Percentiles rank a stretch among this genome's conserved stretches.
phyloP scores from a whole-genome alignment of 2,797 vertebrate genomes.

The Sarcophilus harrisii region DNA sequence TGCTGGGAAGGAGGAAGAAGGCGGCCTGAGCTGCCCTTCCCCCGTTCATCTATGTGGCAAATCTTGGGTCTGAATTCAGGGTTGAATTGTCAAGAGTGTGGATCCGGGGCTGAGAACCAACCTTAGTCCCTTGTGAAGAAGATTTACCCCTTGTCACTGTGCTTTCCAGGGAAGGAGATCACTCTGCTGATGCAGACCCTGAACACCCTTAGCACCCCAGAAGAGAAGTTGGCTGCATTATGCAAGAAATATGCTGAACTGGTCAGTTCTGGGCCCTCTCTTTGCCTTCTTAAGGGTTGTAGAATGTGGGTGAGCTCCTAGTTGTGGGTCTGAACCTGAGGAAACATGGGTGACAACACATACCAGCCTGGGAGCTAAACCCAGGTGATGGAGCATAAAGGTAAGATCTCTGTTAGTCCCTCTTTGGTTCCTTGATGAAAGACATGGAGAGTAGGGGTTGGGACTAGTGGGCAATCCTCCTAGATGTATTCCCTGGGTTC shows the following conservation, averaged over 20 bases:
- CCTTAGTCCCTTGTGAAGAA: not conserved
- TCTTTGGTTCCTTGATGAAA: not conserved
- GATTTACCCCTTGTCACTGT: not conserved
- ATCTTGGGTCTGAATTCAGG: not conserved
- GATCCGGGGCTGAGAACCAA: not conserved
- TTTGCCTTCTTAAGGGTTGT: not conserved
- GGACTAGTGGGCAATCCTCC: not conserved
- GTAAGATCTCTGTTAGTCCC: not conserved
- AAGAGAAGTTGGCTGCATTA: constrained; percentile 95
- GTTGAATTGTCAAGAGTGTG: not conserved
- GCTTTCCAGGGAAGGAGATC: constrained; percentile 93
- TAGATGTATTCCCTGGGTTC: not conserved
- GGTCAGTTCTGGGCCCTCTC: constrained; percentile 85
- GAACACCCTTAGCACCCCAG: constrained; percentile 97
- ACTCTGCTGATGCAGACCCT: constrained; percentile 98
- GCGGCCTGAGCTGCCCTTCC: not conserved
- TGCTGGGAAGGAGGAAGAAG: not conserved
- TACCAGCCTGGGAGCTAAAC: not conserved
- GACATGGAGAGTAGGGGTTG: not conserved
- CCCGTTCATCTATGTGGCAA: not conserved
- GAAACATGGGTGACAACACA: not conserved
- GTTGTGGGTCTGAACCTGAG: not conserved
- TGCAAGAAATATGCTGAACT: constrained; percentile 99
- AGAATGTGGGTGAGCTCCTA: not conserved
- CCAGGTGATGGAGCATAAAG: not conserved